A percentile compares a stretch with the other conserved stretches of the same genome.
phyloP scores from a whole-genome alignment of 2,888 invertebrate genomes.

The Diaperis boleti region DNA sequence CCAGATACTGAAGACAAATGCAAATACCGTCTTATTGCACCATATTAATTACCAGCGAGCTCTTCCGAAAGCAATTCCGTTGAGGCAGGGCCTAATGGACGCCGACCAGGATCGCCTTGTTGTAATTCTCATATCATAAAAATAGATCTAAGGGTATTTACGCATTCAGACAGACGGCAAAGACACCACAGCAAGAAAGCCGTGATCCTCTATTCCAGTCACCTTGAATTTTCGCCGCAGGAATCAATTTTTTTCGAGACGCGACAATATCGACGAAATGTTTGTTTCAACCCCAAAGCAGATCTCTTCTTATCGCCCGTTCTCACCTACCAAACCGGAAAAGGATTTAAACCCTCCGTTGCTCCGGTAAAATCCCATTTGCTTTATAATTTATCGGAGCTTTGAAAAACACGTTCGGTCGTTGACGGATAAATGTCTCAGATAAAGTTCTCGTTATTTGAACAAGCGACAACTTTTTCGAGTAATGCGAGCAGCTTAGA shows the following conservation, averaged over 20 bases:
- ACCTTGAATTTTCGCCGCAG: neutral
- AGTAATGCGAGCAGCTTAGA: neutral
- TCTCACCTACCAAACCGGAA: neutral
- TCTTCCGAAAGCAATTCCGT: slow-evolving; percentile 27
- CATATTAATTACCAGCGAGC: slow-evolving; percentile 21
- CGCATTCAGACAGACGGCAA: too few relatives aligned
- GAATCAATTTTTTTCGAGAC: neutral
- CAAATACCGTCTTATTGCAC: slow-evolving; percentile 33
- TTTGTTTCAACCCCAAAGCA: neutral
- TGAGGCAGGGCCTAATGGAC: slow-evolving; percentile 3
- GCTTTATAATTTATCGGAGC: slow-evolving; percentile 25
- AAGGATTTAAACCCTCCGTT: neutral
- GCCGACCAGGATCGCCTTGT: slow-evolving; percentile 15
- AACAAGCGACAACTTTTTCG: neutral
- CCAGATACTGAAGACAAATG: slow-evolving; percentile 24
- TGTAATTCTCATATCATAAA: too few relatives aligned
- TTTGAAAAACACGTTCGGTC: slow-evolving; percentile 19
- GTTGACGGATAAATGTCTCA: slow-evolving; percentile 5
- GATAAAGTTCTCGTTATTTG: slow-evolving; percentile 6
- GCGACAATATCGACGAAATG: neutral
- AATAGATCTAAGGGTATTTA: too few relatives aligned
- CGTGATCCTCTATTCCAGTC: too few relatives aligned
- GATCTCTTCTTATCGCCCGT: neutral
- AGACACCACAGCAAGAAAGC: too few relatives aligned
- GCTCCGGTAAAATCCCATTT: slow-evolving; percentile 6